Conservation (phyloP, 2,113 vertebrate genomes). For the Spea bombifrons region DNA sequence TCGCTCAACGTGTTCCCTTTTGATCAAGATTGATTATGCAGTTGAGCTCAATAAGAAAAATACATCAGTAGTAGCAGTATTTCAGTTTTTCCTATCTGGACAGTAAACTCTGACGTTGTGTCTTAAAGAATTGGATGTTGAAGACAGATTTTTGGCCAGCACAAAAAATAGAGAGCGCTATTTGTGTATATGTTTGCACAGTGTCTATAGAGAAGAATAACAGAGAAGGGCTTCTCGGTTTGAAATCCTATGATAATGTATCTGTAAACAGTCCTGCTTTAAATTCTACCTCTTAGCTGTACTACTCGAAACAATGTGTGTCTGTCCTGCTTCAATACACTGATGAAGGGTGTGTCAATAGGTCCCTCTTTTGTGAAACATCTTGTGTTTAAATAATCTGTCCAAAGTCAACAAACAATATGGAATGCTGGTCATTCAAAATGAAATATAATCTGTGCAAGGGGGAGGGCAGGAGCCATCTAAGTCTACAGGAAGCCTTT, state of each 20-base stretch:
- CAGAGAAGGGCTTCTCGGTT: background rate
- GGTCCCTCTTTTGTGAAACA: constrained; percentile 45
- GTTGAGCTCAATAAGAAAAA: constrained; percentile 13
- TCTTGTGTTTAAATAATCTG: constrained; percentile 48
- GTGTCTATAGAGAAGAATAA: constrained; percentile 11
- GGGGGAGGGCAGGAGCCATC: constrained; percentile 47
- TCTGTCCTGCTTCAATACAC: constrained; percentile 35
- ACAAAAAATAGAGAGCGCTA: background rate
- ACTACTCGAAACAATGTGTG: constrained; percentile 12
- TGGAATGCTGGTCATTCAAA: constrained; percentile 47
- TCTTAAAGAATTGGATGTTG: background rate
- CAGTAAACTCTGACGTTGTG: background rate
- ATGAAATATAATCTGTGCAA: constrained; percentile 47
- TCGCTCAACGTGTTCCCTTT: constrained; percentile 22
- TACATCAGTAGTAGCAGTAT: background rate
- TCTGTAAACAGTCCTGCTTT: constrained; percentile 18
- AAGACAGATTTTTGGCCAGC: background rate
- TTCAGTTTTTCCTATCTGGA: background rate
- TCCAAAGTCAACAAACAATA: constrained; percentile 49
- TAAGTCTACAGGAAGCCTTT: constrained; percentile 49
- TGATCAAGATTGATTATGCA: constrained; percentile 36
- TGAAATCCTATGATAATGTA: background rate
- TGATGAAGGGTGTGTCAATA: constrained; percentile 45
- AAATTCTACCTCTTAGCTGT: background rate
- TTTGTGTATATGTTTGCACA: constrained; percentile 6